Evolutionary conservation across 2,797 vertebrate species (phyloP).

Genomic region (Tenualosa ilisha): DNA sequence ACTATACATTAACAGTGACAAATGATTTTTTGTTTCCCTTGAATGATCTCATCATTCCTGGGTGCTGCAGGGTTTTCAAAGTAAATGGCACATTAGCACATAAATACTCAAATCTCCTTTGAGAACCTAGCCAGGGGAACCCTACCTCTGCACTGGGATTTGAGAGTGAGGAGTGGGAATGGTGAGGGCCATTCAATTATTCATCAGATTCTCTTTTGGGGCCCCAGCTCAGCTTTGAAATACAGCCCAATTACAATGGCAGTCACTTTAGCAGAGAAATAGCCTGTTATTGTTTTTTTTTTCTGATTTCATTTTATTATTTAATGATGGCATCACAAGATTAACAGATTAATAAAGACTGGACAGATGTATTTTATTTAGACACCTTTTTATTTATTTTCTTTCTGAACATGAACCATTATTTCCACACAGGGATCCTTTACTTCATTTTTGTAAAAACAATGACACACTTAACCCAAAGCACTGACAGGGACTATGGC

Average conservation of each 20-base stretch:
- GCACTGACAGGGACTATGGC: not conserved
- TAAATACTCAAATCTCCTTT: conserved; percentile 52
- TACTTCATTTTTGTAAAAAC: conserved; percentile 38
- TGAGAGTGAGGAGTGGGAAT: conserved; percentile 13
- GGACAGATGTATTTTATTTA: conserved; percentile 29
- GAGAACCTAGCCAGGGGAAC: conserved; percentile 30
- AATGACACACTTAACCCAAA: conserved; percentile 7
- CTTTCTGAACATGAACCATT: conserved; percentile 38
- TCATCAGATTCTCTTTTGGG: conserved; percentile 37
- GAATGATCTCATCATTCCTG: conserved; percentile 44
- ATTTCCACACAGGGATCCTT: conserved; percentile 46
- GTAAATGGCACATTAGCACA: conserved; percentile 61
- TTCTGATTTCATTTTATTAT: too few relatives aligned
- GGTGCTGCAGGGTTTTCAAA: conserved; percentile 34
- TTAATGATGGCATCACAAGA: not conserved
- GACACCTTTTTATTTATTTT: conserved; percentile 48
- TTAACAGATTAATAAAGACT: conserved; percentile 22
- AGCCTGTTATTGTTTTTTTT: not conserved
- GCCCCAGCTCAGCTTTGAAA: conserved; percentile 38
- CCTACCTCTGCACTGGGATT: conserved; percentile 50
- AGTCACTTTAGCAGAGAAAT: not conserved
- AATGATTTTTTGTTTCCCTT: conserved; percentile 30
- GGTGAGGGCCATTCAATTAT: conserved; percentile 48
- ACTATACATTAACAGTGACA: not conserved
- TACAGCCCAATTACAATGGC: not conserved